Conservation (phyloP, 2,888 invertebrate genomes). For the Callyntrura guangdongensis region DNA sequence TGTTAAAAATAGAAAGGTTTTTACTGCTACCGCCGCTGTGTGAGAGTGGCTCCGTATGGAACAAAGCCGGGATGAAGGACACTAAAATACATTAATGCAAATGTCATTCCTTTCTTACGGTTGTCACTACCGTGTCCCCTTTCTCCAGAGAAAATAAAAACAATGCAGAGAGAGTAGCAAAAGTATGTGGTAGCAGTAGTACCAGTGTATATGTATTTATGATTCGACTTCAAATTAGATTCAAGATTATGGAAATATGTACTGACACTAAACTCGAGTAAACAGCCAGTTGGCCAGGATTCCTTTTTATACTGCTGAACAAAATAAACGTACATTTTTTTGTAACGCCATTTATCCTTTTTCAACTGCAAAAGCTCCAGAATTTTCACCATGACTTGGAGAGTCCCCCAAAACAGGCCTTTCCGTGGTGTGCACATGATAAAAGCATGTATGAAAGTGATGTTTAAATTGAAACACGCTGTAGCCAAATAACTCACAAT, state of each 20-base stretch:
- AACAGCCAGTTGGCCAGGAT: background rate
- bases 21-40: background rate
- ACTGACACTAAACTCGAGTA: background rate
- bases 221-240: background rate
- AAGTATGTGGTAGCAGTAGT: background rate
- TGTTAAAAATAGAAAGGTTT: constrained; percentile 6
- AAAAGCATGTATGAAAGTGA: constrained; percentile 28
- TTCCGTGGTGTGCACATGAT: background rate
- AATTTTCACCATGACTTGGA: background rate
- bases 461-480: constrained; percentile 28
- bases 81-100: constrained; percentile 49
- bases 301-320: background rate
- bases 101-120: constrained; percentile 24
- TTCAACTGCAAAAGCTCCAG: background rate
- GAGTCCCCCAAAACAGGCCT: too few species aligned
- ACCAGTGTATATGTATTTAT: background rate
- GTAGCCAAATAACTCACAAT: constrained; percentile 7
- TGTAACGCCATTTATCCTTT: background rate
- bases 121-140: background rate
- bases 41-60: background rate
- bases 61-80: constrained; percentile 24
- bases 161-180: background rate
- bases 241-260: background rate
- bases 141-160: background rate
- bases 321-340: background rate